Base-by-base conservation (phyloP, 2,888 invertebrate species). In the Tridacna crocea region DNA sequence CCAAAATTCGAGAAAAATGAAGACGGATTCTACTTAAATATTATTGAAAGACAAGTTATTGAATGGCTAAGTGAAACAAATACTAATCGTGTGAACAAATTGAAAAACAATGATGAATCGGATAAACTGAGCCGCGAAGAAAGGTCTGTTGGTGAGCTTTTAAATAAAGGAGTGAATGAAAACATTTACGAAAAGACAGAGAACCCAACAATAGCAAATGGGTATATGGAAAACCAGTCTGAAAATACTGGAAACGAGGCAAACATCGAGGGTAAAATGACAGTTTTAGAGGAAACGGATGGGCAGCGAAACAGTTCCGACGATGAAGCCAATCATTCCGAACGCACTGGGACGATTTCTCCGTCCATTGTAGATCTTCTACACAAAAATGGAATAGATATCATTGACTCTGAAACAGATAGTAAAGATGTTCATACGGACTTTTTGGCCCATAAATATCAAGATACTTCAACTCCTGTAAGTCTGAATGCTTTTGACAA, bases 401-500 rank as follows among this genome's bases (percentile, higher is more conserved):
- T 65, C 0, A 65, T 17, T 15, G 65, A 65, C 26, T 26, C 24
- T 11, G 17, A 27, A 10, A 0, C 17, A 26, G 65, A 27, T 1
- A 27, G 10, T 27, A 65, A 65, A 27, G 65, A 65, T 27, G 17
- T 6, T 26, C 11, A 17, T 13, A 27, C 27, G 22, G 27, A 65
- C 17, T 17, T 6, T 24, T 65, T 65, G 65, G 4, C 65, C 12
- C 65, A 65, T 26, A 65, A 65, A 27, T 65, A 65, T 26, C 10
- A 26, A 10, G 26, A 10, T 10, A 15, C 26, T 17, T 24, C 24
- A 65, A 12, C 27, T 3, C 17, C 77, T 0, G 70, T 77, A 3
- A 70, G n/a, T 11, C 63, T 24, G 26, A 77, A 82, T 27, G 70
- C 77, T 13, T 24, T 51, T 17, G 77, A 83, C 60, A 27, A 46